phyloP scores from a whole-genome alignment of 1,140 invertebrate species.

The Potamilus streckersoni region DNA sequence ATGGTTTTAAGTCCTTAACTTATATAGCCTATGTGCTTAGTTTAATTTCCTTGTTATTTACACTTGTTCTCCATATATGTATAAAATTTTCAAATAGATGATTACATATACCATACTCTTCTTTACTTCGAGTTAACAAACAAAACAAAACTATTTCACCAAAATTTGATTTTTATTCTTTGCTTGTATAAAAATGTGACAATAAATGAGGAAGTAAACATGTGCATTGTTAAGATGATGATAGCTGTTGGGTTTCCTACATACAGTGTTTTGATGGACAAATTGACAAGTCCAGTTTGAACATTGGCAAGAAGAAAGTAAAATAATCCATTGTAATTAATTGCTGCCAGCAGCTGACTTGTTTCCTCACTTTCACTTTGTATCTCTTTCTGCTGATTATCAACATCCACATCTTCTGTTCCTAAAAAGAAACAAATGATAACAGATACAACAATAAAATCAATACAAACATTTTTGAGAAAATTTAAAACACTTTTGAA shows the following conservation, averaged over 20 bases:
- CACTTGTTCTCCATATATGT: no score
- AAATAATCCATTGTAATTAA: constrained; percentile 72
- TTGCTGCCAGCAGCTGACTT: constrained; percentile 45
- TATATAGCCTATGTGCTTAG: no score
- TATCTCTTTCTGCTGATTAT: no score
- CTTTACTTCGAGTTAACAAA: not conserved
- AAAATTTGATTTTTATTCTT: constrained; percentile 50
- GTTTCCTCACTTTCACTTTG: not conserved
- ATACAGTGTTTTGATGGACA: constrained; percentile 71
- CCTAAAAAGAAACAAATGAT: no score
- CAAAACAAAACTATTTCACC: constrained; percentile 31
- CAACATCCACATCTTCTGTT: no score
- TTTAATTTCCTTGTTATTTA: no score
- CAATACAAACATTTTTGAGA: no score
- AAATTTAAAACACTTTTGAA: no score
- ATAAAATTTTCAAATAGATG: no score
- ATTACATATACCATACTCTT: no score
- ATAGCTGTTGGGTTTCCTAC: constrained; percentile 35
- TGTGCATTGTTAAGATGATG: constrained; percentile 43
- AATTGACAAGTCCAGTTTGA: constrained; percentile 83
- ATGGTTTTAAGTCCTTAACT: no score
- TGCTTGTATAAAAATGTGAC: constrained; percentile 38
- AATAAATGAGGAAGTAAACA: constrained; percentile 41
- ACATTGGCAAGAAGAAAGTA: constrained; percentile 86
- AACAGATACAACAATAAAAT: no score